These are phyloP conservation scores for Ambastaia sidthimunki DNA, from an alignment of 2,797 vertebrate genomes.

Conservation along the genomic window DNA sequence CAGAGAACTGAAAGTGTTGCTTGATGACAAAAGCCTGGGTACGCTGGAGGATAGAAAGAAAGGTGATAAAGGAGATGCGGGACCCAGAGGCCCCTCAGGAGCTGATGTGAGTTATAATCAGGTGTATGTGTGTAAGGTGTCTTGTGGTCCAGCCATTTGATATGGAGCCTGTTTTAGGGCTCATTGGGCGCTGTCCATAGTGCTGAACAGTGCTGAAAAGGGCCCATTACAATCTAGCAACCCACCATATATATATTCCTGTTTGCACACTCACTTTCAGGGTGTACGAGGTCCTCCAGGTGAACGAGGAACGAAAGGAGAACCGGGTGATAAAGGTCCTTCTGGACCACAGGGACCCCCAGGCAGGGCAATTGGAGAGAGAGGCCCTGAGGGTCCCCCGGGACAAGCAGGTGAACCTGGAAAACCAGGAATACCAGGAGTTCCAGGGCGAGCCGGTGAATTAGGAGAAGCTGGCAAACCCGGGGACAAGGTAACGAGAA, in stretches of 20 bases:
- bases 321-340: constrained; percentile 84
- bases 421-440: constrained; percentile 93
- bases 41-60: constrained; percentile 79
- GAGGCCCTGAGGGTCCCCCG: constrained; percentile 82
- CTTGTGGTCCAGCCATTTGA: neutral
- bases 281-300: constrained; percentile 86
- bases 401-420: constrained; percentile 91
- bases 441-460: constrained; percentile 88
- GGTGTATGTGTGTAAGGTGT: no score
- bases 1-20: constrained; percentile 81
- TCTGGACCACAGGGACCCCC: constrained; percentile 82
- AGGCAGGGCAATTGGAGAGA: constrained; percentile 87
- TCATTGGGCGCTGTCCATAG: constrained; percentile 35
- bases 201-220: constrained; percentile 31
- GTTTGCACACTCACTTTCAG: constrained; percentile 66
- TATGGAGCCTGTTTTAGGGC: neutral
- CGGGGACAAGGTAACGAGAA: constrained; percentile 86
- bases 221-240: neutral
- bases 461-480: constrained; percentile 86
- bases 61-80: constrained; percentile 84
- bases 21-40: constrained; percentile 66
- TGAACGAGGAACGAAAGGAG: constrained; percentile 91
- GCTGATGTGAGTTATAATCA: constrained; percentile 79
- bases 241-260: constrained; percentile 4
- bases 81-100: constrained; percentile 82